Evolutionary conservation across 2,113 vertebrate species (phyloP).

Genomic region (Melanerpes formicivorus): DNA sequence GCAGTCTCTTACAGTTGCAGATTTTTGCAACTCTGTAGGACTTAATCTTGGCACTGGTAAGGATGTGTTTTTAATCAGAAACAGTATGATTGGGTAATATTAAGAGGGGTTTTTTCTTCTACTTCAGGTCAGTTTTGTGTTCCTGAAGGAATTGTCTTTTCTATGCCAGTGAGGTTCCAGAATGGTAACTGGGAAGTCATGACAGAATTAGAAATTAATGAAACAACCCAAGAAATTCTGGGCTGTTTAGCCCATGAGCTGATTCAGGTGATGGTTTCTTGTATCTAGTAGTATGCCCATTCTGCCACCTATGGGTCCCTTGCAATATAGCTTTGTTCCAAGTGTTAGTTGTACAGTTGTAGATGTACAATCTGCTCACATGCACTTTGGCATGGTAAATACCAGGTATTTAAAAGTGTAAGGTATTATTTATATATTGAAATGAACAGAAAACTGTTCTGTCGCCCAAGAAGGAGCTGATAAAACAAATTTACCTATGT

Average conservation of each 20-base stretch:
- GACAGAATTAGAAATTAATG: conserved; percentile 65
- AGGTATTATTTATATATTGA: background rate
- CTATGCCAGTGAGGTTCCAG: conserved; percentile 85
- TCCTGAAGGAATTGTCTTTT: conserved; percentile 85
- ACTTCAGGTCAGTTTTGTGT: conserved; percentile 80
- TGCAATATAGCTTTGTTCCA: background rate
- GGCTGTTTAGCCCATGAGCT: conserved; percentile 75
- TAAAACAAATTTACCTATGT: background rate
- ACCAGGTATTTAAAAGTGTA: background rate
- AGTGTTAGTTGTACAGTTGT: background rate
- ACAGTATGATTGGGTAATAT: background rate
- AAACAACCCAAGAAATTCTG: conserved; percentile 67
- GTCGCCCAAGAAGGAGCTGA: background rate
- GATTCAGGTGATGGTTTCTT: conserved; percentile 70
- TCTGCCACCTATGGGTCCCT: background rate
- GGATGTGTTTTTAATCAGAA: background rate
- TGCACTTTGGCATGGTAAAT: background rate
- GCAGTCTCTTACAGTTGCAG: background rate
- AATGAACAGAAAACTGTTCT: background rate
- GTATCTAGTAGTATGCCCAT: background rate
- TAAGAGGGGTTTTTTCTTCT: background rate
- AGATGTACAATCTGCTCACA: background rate
- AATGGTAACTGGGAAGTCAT: conserved; percentile 80
- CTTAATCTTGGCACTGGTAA: background rate
- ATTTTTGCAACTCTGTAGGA: background rate